Evolutionary conservation across 2,888 invertebrate genomes (phyloP).

Genomic region (Bimastos eiseni): DNA sequence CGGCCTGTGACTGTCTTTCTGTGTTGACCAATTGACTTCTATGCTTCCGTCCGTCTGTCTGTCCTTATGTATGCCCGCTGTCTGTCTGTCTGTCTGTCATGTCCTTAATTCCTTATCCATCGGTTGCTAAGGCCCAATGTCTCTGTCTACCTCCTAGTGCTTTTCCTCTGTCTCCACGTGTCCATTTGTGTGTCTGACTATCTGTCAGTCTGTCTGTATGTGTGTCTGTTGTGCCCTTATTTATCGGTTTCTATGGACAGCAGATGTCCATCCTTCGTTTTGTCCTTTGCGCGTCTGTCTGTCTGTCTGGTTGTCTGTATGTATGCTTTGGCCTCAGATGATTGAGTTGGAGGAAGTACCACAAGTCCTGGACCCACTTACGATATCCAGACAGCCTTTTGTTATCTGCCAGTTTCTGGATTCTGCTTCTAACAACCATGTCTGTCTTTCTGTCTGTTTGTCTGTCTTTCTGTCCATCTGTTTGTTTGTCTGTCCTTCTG

Average conservation of each 20-base stretch:
- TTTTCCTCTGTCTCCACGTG: neutral
- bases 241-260: neutral
- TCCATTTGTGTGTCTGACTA: neutral
- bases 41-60: no score
- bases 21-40: no score
- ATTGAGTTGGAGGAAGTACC: neutral
- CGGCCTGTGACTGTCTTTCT: neutral
- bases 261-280: neutral
- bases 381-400: neutral
- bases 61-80: no score
- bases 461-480: neutral
- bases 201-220: neutral
- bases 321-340: neutral
- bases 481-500: no score
- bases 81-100: neutral
- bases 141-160: neutral
- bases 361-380: neutral
- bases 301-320: neutral
- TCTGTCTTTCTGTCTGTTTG: neutral
- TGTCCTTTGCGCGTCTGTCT: neutral
- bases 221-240: neutral
- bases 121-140: neutral
- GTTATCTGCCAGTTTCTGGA: neutral
- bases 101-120: neutral
- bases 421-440: neutral